A percentile compares a stretch with the other conserved stretches of the same genome.
These are phyloP conservation scores for Chamaetylas fuelleborni DNA, from an alignment of 2,113 vertebrate genomes.

Conservation along the genomic window DNA sequence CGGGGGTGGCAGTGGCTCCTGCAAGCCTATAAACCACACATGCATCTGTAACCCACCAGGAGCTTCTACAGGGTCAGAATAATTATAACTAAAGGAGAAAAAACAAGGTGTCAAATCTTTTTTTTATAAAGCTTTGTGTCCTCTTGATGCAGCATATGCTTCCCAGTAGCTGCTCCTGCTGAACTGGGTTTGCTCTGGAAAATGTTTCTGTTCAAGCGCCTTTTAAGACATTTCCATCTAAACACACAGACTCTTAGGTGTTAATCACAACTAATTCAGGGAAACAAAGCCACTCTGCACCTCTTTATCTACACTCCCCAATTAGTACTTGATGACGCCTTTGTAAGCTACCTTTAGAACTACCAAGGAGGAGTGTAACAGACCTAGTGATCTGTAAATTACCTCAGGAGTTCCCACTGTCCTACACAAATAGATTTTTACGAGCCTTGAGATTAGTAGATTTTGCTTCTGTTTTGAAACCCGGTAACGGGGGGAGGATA, in stretches of 20 bases:
- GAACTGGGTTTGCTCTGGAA: not conserved
- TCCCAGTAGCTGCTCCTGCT: not conserved
- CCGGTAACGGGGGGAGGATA: accelerated
- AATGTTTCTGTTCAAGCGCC: not conserved
- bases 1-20: not conserved
- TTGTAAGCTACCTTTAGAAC: not conserved
- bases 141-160: not conserved
- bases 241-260: not conserved
- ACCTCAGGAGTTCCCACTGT: not conserved
- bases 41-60: not conserved
- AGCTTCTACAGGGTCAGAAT: not conserved
- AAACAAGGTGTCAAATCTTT: not conserved
- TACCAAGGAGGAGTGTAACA: no score
- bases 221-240: not conserved
- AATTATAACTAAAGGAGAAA: not conserved
- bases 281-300: not conserved
- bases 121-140: not conserved
- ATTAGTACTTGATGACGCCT: not conserved
- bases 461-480: not conserved
- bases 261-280: not conserved
- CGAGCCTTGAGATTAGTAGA: accelerated
- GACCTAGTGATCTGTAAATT: accelerated
- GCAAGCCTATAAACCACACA: not conserved
- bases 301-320: not conserved
- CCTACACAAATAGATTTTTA: not conserved